A percentile compares a stretch with the other conserved stretches of the same genome.
phyloP scores from a whole-genome alignment of 2,888 invertebrate genomes.

The Drosophila macrothrix region DNA sequence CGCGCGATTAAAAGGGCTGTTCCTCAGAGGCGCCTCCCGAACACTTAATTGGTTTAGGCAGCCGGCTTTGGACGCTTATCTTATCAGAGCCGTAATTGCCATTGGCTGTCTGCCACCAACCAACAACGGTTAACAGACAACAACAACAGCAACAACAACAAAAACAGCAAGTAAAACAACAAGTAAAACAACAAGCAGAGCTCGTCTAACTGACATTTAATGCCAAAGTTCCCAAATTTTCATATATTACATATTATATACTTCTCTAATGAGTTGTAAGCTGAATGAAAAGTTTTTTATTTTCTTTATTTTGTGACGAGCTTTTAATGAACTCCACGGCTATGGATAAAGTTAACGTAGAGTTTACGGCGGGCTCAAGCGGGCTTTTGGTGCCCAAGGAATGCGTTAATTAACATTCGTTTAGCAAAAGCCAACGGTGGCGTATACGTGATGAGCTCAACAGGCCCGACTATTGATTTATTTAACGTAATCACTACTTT shows the following conservation, averaged over 20 bases:
- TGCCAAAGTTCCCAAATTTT: conserved; percentile 56
- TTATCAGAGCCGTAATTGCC: conserved; percentile 77
- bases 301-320: conserved; percentile 57
- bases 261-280: conserved; percentile 52
- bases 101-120: conserved; percentile 57
- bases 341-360: conserved; percentile 25
- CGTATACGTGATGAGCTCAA: conserved; percentile 45
- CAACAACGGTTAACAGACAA: conserved; percentile 26
- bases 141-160: conserved; percentile 7
- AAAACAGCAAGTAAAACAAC: neutral
- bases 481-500: neutral
- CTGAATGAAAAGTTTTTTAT: conserved; percentile 31
- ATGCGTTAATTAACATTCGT: conserved; percentile 66
- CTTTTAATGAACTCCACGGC: conserved; percentile 67
- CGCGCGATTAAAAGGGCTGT: conserved; percentile 65
- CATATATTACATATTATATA: conserved; percentile 30
- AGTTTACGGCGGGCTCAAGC: conserved; percentile 21
- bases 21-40: conserved; percentile 19
- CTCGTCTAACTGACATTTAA: conserved; percentile 53
- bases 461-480: conserved; percentile 1
- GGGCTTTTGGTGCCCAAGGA: conserved; percentile 23
- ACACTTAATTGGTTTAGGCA: conserved; percentile 76
- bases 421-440: conserved; percentile 33
- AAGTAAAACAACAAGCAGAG: conserved; percentile 5
- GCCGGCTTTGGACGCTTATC: conserved; percentile 74